These are phyloP conservation scores for Flexamia atlantica DNA, from an alignment of 2,888 invertebrate genomes.

Conservation along the genomic window DNA sequence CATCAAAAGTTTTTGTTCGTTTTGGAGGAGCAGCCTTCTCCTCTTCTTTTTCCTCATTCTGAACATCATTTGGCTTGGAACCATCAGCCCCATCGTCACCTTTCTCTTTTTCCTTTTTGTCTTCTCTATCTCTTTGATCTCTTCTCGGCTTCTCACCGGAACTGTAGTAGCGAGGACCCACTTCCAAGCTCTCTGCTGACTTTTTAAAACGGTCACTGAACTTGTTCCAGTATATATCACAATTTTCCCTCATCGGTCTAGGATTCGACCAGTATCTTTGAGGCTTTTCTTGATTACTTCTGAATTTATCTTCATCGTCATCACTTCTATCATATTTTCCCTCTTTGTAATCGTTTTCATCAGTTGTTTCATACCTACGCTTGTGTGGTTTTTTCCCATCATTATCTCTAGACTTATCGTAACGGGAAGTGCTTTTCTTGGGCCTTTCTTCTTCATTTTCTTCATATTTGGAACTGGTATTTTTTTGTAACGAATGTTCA, in stretches of 20 bases:
- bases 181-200: slow-evolving; percentile 58
- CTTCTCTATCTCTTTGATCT: slow-evolving; percentile 20
- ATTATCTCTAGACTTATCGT: background rate
- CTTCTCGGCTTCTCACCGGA: background rate
- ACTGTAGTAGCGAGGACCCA: slow-evolving; percentile 62
- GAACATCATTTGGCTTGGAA: slow-evolving; percentile 69
- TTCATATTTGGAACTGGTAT: slow-evolving; percentile 11
- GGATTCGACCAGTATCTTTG: slow-evolving; percentile 51
- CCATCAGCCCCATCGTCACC: slow-evolving; percentile 65
- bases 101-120: slow-evolving; percentile 36
- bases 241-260: slow-evolving; percentile 60
- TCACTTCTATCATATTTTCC: slow-evolving; percentile 59
- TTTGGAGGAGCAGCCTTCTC: slow-evolving; percentile 71
- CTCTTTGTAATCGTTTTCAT: slow-evolving; percentile 44
- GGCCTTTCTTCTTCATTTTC: slow-evolving; percentile 26
- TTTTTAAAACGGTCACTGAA: slow-evolving; percentile 53
- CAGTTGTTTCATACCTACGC: background rate
- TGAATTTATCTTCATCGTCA: slow-evolving; percentile 33
- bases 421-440: slow-evolving; percentile 13
- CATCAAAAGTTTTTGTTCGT: slow-evolving; percentile 79
- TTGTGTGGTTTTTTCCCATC: background rate
- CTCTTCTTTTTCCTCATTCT: slow-evolving; percentile 8
- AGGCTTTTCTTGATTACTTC: slow-evolving; percentile 22
- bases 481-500: background rate
- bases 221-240: slow-evolving; percentile 61